Evolutionary conservation across 2,113 vertebrate species (phyloP).

Genomic region (Tetrax tetrax): DNA sequence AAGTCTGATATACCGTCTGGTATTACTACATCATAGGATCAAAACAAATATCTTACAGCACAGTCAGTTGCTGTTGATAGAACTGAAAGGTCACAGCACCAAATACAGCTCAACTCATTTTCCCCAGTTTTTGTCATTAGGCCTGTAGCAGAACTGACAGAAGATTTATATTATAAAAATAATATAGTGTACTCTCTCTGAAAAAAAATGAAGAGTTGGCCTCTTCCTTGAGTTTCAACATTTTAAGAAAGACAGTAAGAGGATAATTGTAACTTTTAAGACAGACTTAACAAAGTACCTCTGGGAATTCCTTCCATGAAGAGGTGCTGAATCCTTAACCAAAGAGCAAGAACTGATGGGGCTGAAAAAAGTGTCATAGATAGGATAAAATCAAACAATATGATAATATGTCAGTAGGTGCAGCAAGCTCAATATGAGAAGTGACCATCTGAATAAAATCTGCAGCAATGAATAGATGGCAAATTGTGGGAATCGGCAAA

Average conservation of each 20-base stretch:
- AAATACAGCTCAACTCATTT: not conserved
- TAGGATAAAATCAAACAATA: not conserved
- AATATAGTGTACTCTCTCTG: not conserved
- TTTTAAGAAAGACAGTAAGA: not conserved
- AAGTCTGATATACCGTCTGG: not conserved
- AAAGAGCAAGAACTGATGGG: not conserved
- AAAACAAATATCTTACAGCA: not conserved
- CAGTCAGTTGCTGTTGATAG: not conserved
- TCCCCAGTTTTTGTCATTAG: not conserved
- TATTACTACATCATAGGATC: not conserved
- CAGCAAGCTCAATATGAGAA: not conserved
- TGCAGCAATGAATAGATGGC: not conserved
- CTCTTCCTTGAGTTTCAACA: not conserved
- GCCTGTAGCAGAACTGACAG: not conserved
- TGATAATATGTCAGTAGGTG: not conserved
- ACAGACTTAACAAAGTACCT: not conserved
- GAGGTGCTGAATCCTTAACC: not conserved
- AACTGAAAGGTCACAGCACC: not conserved
- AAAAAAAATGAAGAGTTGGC: not conserved
- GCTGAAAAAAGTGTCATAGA: not conserved
- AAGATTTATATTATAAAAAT: not conserved
- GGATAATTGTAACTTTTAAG: not conserved
- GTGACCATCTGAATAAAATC: not conserved
- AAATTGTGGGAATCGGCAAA: not conserved
- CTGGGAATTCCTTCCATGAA: not conserved